Evolutionary conservation across 23 tunicate species (phyloP).

Genomic region (Corella eumyota): DNA sequence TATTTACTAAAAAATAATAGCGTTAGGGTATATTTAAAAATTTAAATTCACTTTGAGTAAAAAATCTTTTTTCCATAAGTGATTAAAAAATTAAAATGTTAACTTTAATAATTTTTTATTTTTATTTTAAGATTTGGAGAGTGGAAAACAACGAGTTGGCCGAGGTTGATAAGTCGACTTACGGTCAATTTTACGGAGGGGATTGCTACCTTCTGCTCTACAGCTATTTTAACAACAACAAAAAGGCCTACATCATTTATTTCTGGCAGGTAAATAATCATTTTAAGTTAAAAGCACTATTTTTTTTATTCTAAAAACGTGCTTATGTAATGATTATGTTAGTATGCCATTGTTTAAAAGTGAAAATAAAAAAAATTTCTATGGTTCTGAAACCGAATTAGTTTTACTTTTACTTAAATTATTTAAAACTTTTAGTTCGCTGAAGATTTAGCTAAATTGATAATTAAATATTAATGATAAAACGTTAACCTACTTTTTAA

Average conservation of each 20-base stretch:
- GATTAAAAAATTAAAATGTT: no score
- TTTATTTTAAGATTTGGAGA: slow-evolving; percentile 92
- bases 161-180: slow-evolving; percentile 40
- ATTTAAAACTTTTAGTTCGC: no score
- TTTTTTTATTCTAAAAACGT: background rate
- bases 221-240: slow-evolving; percentile 55
- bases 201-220: slow-evolving; percentile 93
- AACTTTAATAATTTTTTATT: no score
- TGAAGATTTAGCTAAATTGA: no score
- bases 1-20: no score
- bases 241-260: slow-evolving; percentile 71
- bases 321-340: background rate
- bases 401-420: no score
- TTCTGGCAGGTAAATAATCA: slow-evolving; percentile 81
- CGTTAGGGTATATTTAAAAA: no score
- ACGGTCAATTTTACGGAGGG: slow-evolving; percentile 97
- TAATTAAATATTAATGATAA: no score
- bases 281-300: background rate
- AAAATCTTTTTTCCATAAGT: no score
- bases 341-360: no score
- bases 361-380: background rate
- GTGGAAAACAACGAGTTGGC: slow-evolving; percentile 75
- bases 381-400: background rate
- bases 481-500: no score
- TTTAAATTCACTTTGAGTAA: no score